Evolutionary conservation across 2,888 invertebrate genomes (phyloP).

Genomic region (Criorhina ranunculi): DNA sequence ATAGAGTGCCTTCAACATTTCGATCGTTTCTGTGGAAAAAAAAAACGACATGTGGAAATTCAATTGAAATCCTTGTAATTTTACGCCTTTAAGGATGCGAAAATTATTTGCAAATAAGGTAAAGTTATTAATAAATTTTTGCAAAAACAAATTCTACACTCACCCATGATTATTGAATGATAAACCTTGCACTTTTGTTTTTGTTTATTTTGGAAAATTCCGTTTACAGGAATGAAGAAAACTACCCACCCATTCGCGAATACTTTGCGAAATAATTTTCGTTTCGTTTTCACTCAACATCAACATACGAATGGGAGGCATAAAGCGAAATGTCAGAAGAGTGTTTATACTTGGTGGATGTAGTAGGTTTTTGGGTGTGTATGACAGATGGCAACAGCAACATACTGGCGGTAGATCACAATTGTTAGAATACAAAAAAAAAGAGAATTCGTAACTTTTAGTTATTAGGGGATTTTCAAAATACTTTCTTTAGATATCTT

Average conservation of each 20-base stretch:
- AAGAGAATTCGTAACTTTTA: no score
- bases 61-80: conserved; percentile 24
- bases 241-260: conserved; percentile 74
- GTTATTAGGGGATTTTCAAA: no score
- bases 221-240: conserved; percentile 52
- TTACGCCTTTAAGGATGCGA: neutral
- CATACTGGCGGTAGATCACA: neutral
- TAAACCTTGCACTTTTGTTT: conserved; percentile 41
- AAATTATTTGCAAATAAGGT: neutral
- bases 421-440: neutral
- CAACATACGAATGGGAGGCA: conserved; percentile 49
- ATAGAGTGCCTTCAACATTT: conserved; percentile 93
- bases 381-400: neutral
- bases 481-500: no score
- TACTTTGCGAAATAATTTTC: conserved; percentile 66
- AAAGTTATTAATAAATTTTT: conserved; percentile 15
- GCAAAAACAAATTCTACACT: conserved; percentile 17
- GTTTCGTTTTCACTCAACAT: conserved; percentile 61
- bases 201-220: conserved; percentile 74
- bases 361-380: neutral
- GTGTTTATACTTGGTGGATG: conserved; percentile 8
- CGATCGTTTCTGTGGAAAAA: conserved; percentile 87
- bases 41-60: conserved; percentile 40
- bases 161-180: conserved; percentile 66
- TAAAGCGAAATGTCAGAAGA: conserved; percentile 53